Base-by-base conservation (phyloP, 2,888 invertebrate genomes). In the Leptarthrus brevirostris region DNA sequence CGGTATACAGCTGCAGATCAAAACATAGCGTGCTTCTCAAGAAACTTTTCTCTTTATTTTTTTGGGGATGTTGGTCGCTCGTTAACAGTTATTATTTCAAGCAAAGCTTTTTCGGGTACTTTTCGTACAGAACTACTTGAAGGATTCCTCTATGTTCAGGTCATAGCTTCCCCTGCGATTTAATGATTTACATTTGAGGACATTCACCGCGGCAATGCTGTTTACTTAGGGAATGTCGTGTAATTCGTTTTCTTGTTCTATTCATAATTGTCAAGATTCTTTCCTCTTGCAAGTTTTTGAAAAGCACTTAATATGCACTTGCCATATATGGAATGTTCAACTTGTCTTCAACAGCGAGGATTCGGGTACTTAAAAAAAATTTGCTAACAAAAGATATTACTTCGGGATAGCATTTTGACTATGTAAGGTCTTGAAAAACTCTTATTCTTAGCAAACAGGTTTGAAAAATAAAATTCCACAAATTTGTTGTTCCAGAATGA, bases 171-270 rank as follows among this genome's bases (percentile, higher is more conserved):
- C 44, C 12, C 16, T n/a, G 44, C 12, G 44, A 44, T n/a, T 44
- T 44, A 12, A 44, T 44, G 44, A 44, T 44, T 44, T 44, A 44
- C 44, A 44, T 44, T 44, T 44, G 44, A 44, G 44, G 44, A 44
- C 44, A 44, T 44, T 44, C 44, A 44, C 44, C 44, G 44, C 44
- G n/a, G 16, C 12, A 44, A 44, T 4, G 44, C 12, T 44, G 44
- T 44, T 44, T 44, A 44, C 44, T 44, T 44, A 44, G 44, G 4
- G 16, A 44, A 44, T 44, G 12, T 44, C 8, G 44, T 44, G 16
- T 44, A 44, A 44, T 44, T 44, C 2, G 3, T 44, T 44, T 44
- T 44, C 12, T 8, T 12, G 1, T 16, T 44, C 12, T 44, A 12
- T n/a, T n/a, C n/a, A n/a, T n/a, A n/a, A n/a, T n/a, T n/a, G n/a